These are phyloP conservation scores for Panopea generosa DNA, from an alignment of 2,888 invertebrate species.

Conservation along the genomic window DNA sequence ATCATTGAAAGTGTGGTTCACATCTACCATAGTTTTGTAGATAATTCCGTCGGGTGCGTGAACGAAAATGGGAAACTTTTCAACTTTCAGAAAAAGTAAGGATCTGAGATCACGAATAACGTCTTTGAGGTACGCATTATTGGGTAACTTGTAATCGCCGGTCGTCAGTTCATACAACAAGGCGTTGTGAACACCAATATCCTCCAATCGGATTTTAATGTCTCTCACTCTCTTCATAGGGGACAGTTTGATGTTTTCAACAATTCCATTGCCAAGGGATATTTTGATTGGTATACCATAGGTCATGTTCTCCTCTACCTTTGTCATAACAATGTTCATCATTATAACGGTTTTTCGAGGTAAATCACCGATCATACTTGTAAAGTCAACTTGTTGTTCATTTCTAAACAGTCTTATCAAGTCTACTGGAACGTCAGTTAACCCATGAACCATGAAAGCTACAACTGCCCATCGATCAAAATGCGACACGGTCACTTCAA, in stretches of 20 bases:
- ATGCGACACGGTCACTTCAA: conserved; percentile 68
- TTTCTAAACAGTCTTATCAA: conserved; percentile 71
- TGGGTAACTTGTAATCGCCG: conserved; percentile 67
- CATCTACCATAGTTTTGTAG: conserved; percentile 75
- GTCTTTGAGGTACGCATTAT: conserved; percentile 65
- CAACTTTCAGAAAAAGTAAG: conserved; percentile 72
- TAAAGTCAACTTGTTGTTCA: conserved; percentile 66
- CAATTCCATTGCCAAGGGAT: conserved; percentile 71
- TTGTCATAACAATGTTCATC: conserved; percentile 70
- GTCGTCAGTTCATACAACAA: conserved; percentile 68
- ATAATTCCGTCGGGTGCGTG: conserved; percentile 75
- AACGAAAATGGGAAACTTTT: conserved; percentile 74
- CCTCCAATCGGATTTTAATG: conserved; percentile 73
- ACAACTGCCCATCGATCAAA: conserved; percentile 80
- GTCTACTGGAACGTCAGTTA: conserved; percentile 76
- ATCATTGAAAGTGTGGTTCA: conserved; percentile 66
- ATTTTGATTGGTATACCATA: conserved; percentile 74
- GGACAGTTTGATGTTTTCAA: conserved; percentile 72
- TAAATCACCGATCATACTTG: conserved; percentile 67
- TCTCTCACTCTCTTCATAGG: conserved; percentile 71
- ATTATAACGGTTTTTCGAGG: conserved; percentile 52
- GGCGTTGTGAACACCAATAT: conserved; percentile 77
- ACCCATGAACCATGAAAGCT: conserved; percentile 78
- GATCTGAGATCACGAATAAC: conserved; percentile 69
- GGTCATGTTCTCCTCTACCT: conserved; percentile 68